Base-by-base conservation (phyloP, 2,797 vertebrate genomes). In the Mergus octosetaceus region DNA sequence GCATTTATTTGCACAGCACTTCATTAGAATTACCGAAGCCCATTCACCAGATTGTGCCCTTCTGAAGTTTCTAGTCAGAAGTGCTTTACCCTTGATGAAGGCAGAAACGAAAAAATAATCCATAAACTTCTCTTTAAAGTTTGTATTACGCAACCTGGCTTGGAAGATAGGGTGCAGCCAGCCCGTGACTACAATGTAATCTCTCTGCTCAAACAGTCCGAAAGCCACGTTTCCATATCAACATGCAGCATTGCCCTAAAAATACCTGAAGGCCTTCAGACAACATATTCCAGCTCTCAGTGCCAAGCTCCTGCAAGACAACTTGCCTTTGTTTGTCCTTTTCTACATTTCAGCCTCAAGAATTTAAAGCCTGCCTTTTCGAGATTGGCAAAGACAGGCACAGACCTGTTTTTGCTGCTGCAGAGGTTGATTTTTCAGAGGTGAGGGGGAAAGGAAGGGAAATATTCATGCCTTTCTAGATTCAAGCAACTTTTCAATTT, bases 141-240 rank as follows among this genome's bases (percentile, higher is more conserved):
- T 85, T 75, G 20, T n/a, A 34, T 94, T 89, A 71, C 0, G 0
- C 72, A 90, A 14, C 51, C 65, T 47, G 32, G 47, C 81, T 93
- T 90, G 86, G 86, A 89, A 95, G 75, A 32, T 60, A 69, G 49
- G 61, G n/a, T 15, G 58, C 34, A 58, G 2, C 60, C 88, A 85
- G 38, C 65, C 74, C 27, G 5, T 28, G 56, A 77, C 80, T 83
- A 0, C 10, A 38, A 85, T 53, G 14, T 38, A 39, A 36, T 82
- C 28, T n/a, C 39, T 72, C 71, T 62, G 65, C 69, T 89, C 79
- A 39, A 79, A 56, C 56, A 72, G 87, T 68, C 84, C 72, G 51
- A 58, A 87, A 94, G 81, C 6, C 61, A 39, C 72, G 80, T 95
- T 95, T 95, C 89, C 81, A 77, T 92, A 80, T 89, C 92, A 90